Base-by-base conservation (phyloP, 2,888 invertebrate genomes). In the Prionchulus punctatus region DNA sequence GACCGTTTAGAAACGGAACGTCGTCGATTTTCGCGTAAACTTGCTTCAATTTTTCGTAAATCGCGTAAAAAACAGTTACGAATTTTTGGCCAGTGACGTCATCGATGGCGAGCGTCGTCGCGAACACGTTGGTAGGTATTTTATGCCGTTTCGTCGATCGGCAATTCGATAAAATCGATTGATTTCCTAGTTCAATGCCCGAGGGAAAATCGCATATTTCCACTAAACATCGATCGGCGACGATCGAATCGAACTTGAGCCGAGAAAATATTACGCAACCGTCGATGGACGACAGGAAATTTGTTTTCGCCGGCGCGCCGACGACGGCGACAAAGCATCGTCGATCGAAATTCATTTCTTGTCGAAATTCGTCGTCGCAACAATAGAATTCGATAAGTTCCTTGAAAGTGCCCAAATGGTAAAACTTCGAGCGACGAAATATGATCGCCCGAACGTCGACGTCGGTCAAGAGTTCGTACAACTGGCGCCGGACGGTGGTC, bases 391-490 rank as follows among this genome's bases (percentile, higher is more conserved):
- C 7, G 21, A 56, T 23, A 23, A 55, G 25, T 43, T 57, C 57
- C 15, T 49, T 25, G 27, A 67, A 67, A 1, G 72, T 71, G 18
- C 73, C 73, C 36, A 73, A 66, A 54, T 73, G 73, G 51, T 70
- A 66, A 58, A 72, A 73, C 51, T 65, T 64, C 1, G 73, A 72
- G 1, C 64, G 60, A 54, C 69, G 68, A 59, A 73, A 62, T 2
- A 67, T 60, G 2, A 72, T 51, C 1, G 71, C 60, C 55, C 65
- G 63, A 21, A 71, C 60, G 12, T 64, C 59, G 2, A 65, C 63
- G 1, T 62, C 63, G 25, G 66, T 61, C 26, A 73, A 59, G 26
- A 66, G 54, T 25, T 65, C 58, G 58, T 65, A 72, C 2, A 73
- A 59, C 53, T 63, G 59, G 43, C 31, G 15, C 31, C 60, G 47